Conservation (phyloP, 1,140 invertebrate species). For the Schlechtendalia chinensis region DNA sequence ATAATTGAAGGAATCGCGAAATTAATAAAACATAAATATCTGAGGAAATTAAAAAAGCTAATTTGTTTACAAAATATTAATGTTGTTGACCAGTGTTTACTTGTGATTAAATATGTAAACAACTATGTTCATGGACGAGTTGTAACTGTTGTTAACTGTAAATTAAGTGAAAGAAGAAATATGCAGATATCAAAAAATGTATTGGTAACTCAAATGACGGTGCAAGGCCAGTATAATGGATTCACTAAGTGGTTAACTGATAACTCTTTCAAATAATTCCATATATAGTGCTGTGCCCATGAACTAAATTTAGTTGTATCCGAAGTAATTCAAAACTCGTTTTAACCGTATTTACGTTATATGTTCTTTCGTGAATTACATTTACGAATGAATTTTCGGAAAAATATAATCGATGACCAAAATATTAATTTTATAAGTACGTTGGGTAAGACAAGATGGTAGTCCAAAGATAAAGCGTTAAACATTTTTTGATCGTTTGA, state of each 20-base stretch:
- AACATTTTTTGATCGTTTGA: conserved; percentile 16
- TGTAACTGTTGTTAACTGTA: neutral
- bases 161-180: neutral
- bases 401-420: neutral
- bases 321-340: too few relatives aligned
- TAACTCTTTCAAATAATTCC: too few relatives aligned
- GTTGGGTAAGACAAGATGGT: conserved; percentile 10
- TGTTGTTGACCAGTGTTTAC: neutral
- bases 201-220: conserved; percentile 46
- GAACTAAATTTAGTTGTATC: too few relatives aligned
- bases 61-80: neutral
- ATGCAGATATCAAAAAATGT: conserved; percentile 14
- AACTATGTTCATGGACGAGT: conserved; percentile 2
- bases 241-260: too few relatives aligned
- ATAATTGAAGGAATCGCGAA: too few relatives aligned
- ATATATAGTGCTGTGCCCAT: too few relatives aligned
- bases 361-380: neutral
- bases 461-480: conserved; percentile 1
- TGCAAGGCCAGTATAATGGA: too few relatives aligned
- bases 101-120: conserved; percentile 22
- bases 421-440: neutral
- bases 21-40: conserved; percentile 16
- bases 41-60: neutral
- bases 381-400: conserved; percentile 24
- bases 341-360: too few relatives aligned